Evolutionary conservation across 2,797 vertebrate species (phyloP).

Genomic region (Liasis olivaceus): DNA sequence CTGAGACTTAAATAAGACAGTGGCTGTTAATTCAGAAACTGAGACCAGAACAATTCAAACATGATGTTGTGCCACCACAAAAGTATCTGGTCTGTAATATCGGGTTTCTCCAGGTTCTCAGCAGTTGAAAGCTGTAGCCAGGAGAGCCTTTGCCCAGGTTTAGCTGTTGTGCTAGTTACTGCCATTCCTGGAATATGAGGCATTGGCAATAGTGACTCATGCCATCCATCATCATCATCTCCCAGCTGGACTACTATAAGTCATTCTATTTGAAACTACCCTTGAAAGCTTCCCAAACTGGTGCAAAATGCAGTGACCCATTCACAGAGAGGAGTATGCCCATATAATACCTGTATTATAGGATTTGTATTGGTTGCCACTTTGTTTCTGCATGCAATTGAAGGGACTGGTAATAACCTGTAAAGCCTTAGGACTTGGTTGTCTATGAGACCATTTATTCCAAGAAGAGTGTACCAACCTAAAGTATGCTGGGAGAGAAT

Average conservation of each 20-base stretch:
- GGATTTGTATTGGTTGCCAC: not conserved
- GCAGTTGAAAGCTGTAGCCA: not conserved
- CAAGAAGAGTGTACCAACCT: not conserved
- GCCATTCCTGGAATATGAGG: not conserved
- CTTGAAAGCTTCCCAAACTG: not conserved
- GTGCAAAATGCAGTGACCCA: not conserved
- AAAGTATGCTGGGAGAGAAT: not conserved
- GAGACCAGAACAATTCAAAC: not conserved
- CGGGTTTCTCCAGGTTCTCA: not conserved
- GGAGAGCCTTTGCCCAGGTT: not conserved
- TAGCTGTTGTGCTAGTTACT: not conserved
- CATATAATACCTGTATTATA: not conserved
- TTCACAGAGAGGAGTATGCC: not conserved
- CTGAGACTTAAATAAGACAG: not conserved
- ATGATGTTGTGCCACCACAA: not conserved
- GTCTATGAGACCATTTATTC: not conserved
- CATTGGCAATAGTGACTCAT: not conserved
- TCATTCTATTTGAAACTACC: not conserved
- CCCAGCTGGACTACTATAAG: not conserved
- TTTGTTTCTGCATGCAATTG: not conserved
- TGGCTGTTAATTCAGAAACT: not conserved
- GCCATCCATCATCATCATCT: not conserved
- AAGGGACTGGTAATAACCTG: not conserved
- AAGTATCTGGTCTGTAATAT: not conserved
- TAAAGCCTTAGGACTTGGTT: not conserved